Base-by-base conservation (phyloP, 2,113 vertebrate genomes). In the Sialia sialis region DNA sequence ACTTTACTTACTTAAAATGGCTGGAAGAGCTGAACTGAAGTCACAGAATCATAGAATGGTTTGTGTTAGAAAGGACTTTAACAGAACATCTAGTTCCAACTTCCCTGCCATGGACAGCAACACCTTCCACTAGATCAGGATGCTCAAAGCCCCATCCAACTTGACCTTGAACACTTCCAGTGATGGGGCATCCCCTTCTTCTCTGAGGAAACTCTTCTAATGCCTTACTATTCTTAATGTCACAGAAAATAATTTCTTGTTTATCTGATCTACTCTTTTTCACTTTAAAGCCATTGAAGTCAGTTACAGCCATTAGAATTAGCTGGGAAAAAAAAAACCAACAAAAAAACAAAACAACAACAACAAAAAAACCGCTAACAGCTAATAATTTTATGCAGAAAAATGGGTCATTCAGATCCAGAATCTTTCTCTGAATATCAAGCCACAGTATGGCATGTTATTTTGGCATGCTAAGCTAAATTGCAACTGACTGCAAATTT, bases 181-280 rank as follows among this genome's bases (percentile, higher is more conserved):
- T 1, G 0, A 48, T 2, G 2, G 11, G 3, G 4, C 55, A 62
- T 54, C 39, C 54, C 25, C 23, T 39, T 0, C 21, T 62, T 32
- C 70, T 68, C 54, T 68, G 39, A 25, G 63, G 7, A 67, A 54
- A 20, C 25, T 54, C 16, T 60, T 75, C 39, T 54, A 48, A 48
- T 48, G 16, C 25, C 21, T 68, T 38, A 54, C 30, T 0, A 1
- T 29, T 5, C 29, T 41, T 51, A 16, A 29, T 51, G 49, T 29
- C 48, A 68, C 30, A 68, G 54, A 48, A 68, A 54, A 60, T 3
- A 30, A 41, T 22, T 30, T 39, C 25, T 75, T 60, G 39, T 34
- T 75, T 32, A 68, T 34, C 39, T 54, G 55, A 62, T 55, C 39
- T 30, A 54, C 48, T 75, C 11, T 54, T 52, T 82, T 62, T 41